A percentile compares a stretch with the other conserved stretches of the same genome.
Evolutionary conservation across 2,888 invertebrate genomes (phyloP).

Genomic region (Diarsia brunnea): DNA sequence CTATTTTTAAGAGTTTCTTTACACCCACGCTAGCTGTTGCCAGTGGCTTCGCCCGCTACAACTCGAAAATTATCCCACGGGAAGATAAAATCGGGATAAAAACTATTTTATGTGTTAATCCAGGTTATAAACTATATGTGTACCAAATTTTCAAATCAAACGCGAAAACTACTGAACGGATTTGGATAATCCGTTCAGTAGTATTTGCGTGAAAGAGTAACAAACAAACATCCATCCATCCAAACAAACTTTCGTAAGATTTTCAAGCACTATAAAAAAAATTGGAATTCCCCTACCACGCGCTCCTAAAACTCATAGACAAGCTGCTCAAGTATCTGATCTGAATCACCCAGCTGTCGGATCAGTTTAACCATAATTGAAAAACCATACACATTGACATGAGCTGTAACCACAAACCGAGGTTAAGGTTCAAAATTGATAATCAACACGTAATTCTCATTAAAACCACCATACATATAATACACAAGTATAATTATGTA

Average conservation of each 20-base stretch:
- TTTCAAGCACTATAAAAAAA: not conserved
- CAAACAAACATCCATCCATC: too few relatives aligned
- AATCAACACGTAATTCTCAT: slow-evolving; percentile 36
- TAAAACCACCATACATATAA: slow-evolving; percentile 26
- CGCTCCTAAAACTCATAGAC: not conserved
- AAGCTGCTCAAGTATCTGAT: not conserved
- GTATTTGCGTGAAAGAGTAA: too few relatives aligned
- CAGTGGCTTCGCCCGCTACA: too few relatives aligned
- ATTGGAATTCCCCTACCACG: not conserved
- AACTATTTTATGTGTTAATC: too few relatives aligned
- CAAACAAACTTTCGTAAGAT: too few relatives aligned
- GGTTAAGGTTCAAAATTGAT: slow-evolving; percentile 11
- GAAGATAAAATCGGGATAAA: too few relatives aligned
- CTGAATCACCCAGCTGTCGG: not conserved
- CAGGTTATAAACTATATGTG: too few relatives aligned
- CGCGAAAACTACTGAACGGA: too few relatives aligned
- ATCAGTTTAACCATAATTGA: slow-evolving; percentile 8
- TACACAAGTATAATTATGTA: slow-evolving; percentile 5
- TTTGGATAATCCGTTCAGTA: too few relatives aligned
- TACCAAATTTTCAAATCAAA: too few relatives aligned
- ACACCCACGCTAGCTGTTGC: too few relatives aligned
- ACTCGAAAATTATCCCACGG: too few relatives aligned
- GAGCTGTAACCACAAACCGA: slow-evolving; percentile 21
- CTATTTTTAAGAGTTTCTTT: not conserved
- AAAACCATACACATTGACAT: slow-evolving; percentile 4